Base-by-base conservation (phyloP, 2,113 vertebrate genomes). In the Nansenia antarctica region DNA sequence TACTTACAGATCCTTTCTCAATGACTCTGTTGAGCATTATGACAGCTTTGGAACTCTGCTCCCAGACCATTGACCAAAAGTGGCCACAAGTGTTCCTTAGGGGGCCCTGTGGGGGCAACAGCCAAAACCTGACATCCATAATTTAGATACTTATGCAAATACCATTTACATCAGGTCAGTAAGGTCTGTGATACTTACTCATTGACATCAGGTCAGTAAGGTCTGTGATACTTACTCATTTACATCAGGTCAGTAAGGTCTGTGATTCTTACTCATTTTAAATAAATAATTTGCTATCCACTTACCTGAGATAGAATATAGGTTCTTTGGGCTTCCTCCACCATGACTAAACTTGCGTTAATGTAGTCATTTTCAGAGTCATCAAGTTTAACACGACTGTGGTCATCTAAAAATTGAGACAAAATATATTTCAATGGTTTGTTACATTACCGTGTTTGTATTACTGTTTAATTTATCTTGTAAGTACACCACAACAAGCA, bases 51-150 rank as follows among this genome's bases (percentile, higher is more conserved):
- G 94, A 94, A 82, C 94, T 92, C 73, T 98, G 97, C 61, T 99
- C 94, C 98, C 97, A 99, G 70, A 98, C 90, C 98, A 99, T 99
- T 77, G 98, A 88, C 98, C 98, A 99, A 86, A 99, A 99, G 85
- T 99, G 98, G 80, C 97, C 97, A 82, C 96, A 97, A 0, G 98
- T 98, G 63, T 96, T 97, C 81, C 94, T 95, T 81, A 99, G 92
- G 35, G 98, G 97, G 70, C 97, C 98, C 97, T 99, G 87, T 2
- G 26, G 70, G 77, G 0, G 5, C 1, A 55, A n/a, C n/a, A n/a
- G n/a, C n/a, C n/a, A 66, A 60, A 74, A 61, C 20, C 45, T 39
- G 27, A 35, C 29, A n/a, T n/a, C n/a, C n/a, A n/a, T n/a, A n/a
- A n/a, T n/a, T n/a, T n/a, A n/a, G n/a, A n/a, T n/a, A n/a, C n/a